Evolutionary conservation across 2,113 vertebrate species (phyloP), one percentile per base, ranked within the genome.

Genomic region (Psilopsiagon aymara): DNA sequence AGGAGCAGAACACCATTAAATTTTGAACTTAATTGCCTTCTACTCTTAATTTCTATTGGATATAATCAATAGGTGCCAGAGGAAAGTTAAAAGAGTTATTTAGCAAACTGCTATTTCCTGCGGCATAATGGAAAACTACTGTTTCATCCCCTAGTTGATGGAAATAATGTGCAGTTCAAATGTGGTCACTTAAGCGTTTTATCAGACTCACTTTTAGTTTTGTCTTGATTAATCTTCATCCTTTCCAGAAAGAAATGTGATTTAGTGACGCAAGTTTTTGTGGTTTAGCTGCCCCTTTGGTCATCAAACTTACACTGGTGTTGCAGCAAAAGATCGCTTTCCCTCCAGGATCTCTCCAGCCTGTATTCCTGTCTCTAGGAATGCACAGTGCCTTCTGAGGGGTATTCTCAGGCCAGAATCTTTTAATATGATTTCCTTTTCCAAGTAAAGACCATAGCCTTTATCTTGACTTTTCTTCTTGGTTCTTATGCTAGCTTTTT

Each of bases 11-110:
- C 87, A 96, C 95, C 97, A 97, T 97, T 97, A 98, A 96, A 98
- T 98, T 98, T 98, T 97, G 98, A 98, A 98, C 96, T 96, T 98
- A 98, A 98, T 98, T 98, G 98, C 97, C 97, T 98, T 98, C 97
- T 96, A 90, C 97, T 98, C 98, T 98, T 98, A 98, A 98, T 98
- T 98, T 97, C 97, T 96, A 96, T 98, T 97, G 96, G 96, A 97
- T 97, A 95, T 96, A 95, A 98, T 98, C 98, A 97, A 98, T 99
- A 97, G 95, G 94, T 97, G 94, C 96, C 96, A 97, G 92, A 96
- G 87, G 96, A 98, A 98, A 98, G 98, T 97, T 96, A 94, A 97
- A 97, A 87, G 94, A 97, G 96, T 98, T 98, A 97, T 97, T 98
- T 97, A 97, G 95, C 88, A 88, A 97, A 86, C 86, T 12, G 75